Percentiles rank a stretch among this genome's conserved stretches.
Evolutionary conservation across 2,797 vertebrate genomes (phyloP).

Genomic region (Acridotheres tristis): DNA sequence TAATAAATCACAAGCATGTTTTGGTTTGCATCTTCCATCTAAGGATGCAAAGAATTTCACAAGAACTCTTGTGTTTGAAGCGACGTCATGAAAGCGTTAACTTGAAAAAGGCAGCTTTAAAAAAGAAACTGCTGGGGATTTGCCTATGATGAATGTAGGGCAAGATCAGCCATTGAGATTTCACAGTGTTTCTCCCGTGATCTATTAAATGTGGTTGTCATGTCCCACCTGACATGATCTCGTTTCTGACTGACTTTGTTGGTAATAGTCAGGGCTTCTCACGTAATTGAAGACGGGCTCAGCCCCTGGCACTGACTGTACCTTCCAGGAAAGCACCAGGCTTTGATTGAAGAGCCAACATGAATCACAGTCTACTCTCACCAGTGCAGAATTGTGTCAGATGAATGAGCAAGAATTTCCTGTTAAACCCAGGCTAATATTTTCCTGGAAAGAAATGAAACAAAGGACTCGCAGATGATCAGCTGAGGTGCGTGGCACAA

Average conservation of each 20-base stretch:
- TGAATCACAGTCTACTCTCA: neutral
- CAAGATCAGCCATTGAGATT: slow-evolving; percentile 15
- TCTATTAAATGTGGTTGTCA: neutral
- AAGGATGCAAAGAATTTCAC: neutral
- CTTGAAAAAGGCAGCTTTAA: neutral
- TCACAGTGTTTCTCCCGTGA: neutral
- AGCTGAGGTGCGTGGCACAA: neutral
- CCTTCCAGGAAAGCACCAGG: neutral
- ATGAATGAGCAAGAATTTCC: neutral
- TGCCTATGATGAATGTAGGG: slow-evolving; percentile 14
- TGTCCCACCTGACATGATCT: slow-evolving; percentile 33
- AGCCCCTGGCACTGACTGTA: neutral
- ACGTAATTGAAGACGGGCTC: fast-evolving
- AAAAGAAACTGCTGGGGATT: slow-evolving; percentile 21
- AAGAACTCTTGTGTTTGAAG: neutral
- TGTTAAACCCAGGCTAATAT: neutral
- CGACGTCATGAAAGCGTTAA: neutral
- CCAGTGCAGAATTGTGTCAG: neutral
- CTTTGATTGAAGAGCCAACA: neutral
- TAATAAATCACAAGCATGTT: slow-evolving; percentile 29
- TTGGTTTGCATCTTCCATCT: neutral
- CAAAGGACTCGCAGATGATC: neutral
- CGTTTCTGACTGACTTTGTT: neutral
- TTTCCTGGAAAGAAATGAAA: neutral
- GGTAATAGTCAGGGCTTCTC: neutral